phyloP scores from a whole-genome alignment of 2,888 invertebrate species.

The Dynastes maya region DNA sequence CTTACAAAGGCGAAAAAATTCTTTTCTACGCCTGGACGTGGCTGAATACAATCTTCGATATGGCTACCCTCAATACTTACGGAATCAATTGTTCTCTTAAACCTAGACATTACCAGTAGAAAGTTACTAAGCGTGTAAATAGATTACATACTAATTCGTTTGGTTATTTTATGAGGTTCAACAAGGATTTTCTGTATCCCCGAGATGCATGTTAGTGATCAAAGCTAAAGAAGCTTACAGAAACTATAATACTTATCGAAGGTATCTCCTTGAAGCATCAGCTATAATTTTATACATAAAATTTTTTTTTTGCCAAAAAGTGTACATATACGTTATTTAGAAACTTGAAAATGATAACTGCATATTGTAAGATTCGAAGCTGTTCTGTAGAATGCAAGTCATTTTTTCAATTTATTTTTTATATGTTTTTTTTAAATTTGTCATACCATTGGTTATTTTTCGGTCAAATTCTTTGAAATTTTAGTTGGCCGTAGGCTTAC shows the following conservation, averaged over 20 bases:
- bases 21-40: slow-evolving; percentile 55
- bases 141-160: slow-evolving; percentile 61
- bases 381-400: too few relatives aligned
- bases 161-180: slow-evolving; percentile 54
- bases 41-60: slow-evolving; percentile 55
- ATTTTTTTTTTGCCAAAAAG: not conserved
- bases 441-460: too few relatives aligned
- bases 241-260: slow-evolving; percentile 6
- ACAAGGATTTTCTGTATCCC: slow-evolving; percentile 45
- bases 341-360: too few relatives aligned
- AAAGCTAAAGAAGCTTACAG: slow-evolving; percentile 12
- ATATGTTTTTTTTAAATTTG: too few relatives aligned
- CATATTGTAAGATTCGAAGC: too few relatives aligned
- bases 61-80: slow-evolving; percentile 53
- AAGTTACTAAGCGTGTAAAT: slow-evolving; percentile 58
- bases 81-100: slow-evolving; percentile 51
- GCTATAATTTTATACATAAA: not conserved
- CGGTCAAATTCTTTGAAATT: too few relatives aligned
- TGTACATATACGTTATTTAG: not conserved
- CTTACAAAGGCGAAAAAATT: slow-evolving; percentile 59
- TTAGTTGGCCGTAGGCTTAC: too few relatives aligned
- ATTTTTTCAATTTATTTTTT: too few relatives aligned
- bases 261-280: too few relatives aligned
- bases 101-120: slow-evolving; percentile 46
- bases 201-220: slow-evolving; percentile 22